Evolutionary conservation across 2,888 invertebrate species (phyloP), one percentile per base, ranked within the genome.

Genomic region (Cerceris ruficornis): DNA sequence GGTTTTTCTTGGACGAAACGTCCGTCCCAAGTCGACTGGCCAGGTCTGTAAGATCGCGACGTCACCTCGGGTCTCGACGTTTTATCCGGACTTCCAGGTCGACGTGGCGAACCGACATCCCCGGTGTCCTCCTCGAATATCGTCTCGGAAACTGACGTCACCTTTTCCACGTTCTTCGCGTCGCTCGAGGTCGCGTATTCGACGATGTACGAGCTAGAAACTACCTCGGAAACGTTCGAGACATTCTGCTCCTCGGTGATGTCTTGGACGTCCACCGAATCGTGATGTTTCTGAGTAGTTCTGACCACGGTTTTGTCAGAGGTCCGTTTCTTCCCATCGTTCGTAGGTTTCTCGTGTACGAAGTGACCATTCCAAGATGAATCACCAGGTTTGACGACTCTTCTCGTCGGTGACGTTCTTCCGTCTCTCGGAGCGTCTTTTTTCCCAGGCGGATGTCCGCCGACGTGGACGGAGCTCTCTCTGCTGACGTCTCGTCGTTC

Each of bases 131-230:
- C 91, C 49, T 91, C 91, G 0, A 86, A 14, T 1, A 91, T 91
- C 5, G 85, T 84, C 6, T 88, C 88, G 2, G 91, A 91, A 1
- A 90, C 88, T 0, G 88, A 85, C 0, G 86, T 89, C 13, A 88
- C 73, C 66, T 88, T 89, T 61, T 88, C 91, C 2, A 81, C 70
- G 39, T 85, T 88, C 57, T 86, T 88, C 60, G 79, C 60, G 70
- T 86, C 88, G 49, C 75, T 81, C n/a, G 83, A 41, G 14, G 69
- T 70, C 17, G 84, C 88, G 68, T 89, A 89, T 54, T 95, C 95
- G 60, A 95, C 94, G 43, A 94, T 94, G 86, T 95, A 95, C 14
- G 95, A 95, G 15, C 94, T 94, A 1, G 95, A 94, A 50, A 95
- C 94, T 46, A 94, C 95, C 89, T 95, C 95, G 62, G 93, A 93